These are phyloP conservation scores for Girardia tigrina DNA, from an alignment of 2,888 invertebrate species.

Conservation along the genomic window DNA sequence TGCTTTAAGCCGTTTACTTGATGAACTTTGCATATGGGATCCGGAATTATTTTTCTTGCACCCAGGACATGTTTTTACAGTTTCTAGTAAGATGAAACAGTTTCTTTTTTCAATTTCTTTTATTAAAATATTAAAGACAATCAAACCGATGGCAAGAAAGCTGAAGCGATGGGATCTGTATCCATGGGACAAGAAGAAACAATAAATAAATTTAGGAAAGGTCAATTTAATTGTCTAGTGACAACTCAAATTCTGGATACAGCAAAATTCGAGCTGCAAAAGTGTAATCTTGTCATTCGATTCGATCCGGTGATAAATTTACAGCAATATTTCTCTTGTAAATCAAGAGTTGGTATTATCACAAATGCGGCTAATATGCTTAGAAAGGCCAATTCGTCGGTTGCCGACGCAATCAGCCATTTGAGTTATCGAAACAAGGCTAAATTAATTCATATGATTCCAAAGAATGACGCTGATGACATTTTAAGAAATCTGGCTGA, in stretches of 20 bases:
- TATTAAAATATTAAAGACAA: neutral
- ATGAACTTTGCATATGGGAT: constrained; percentile 49
- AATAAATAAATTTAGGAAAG: constrained; percentile 46
- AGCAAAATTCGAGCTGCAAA: constrained; percentile 55
- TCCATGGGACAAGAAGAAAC: constrained; percentile 43
- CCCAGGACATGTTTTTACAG: constrained; percentile 44
- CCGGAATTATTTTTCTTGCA: constrained; percentile 46
- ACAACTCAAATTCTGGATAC: constrained; percentile 47
- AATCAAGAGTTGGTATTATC: neutral
- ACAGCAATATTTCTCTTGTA: constrained; percentile 17
- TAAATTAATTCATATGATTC: constrained; percentile 19
- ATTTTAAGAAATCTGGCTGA: neutral
- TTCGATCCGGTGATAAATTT: constrained; percentile 61
- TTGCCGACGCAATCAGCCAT: neutral
- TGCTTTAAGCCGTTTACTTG: constrained; percentile 63
- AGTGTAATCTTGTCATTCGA: constrained; percentile 37
- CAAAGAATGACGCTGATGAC: neutral
- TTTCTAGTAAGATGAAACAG: neutral
- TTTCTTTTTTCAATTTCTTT: neutral
- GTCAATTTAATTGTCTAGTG: constrained; percentile 47
- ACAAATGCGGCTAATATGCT: constrained; percentile 1
- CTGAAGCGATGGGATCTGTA: neutral
- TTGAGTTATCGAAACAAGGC: neutral
- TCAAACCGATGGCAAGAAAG: neutral
- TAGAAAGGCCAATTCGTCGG: neutral